Base-by-base conservation (phyloP, 2,113 vertebrate species). In the Notarius lentiginosus region DNA sequence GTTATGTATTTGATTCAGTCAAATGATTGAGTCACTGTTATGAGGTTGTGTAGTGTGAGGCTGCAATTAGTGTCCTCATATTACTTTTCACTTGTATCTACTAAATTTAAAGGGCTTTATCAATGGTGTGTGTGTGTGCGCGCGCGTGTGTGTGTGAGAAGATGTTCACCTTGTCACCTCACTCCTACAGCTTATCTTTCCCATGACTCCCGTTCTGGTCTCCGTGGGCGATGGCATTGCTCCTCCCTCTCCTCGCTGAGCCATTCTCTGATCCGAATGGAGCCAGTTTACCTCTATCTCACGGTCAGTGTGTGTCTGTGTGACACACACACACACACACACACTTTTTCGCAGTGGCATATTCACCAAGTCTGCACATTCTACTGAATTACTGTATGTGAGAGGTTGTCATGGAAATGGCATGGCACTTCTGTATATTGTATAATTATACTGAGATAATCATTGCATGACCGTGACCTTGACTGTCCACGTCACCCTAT, bases 351-450 rank as follows among this genome's bases (percentile, higher is more conserved):
- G 24, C 70, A 84, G 56, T 76, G 11, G 47, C 73, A 55, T 84
- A 84, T 60, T 72, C 30, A 84, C 53, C 12, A 27, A 80, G 65
- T 68, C 60, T 82, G n/a, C 79, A 53, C 84, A 87, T 91, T 92
- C 89, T 90, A 65, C 68, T 89, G 90, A 91, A 91, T 92, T 86
- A 91, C 92, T 89, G 91, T 92, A 88, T 82, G 75, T 85, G 88
- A n/a, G 77, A 84, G 20, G 93, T 94, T 93, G 90, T 91, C 90
- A 94, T 93, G 93, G 92, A 88, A 58, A 94, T 91, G 87, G 11
- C 86, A 91, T 83, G 56, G 90, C 88, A 86, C 84, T 89, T 91
- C 84, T 83, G 91, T 89, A 90, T 89, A 88, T 87, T 90, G 91
- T 91, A 86, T 89, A 89, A 90, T 92, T 91, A 91, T 82, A 84